Base-by-base conservation (phyloP, 2,888 invertebrate genomes). In the Cataglyphis rosenhaueri region DNA sequence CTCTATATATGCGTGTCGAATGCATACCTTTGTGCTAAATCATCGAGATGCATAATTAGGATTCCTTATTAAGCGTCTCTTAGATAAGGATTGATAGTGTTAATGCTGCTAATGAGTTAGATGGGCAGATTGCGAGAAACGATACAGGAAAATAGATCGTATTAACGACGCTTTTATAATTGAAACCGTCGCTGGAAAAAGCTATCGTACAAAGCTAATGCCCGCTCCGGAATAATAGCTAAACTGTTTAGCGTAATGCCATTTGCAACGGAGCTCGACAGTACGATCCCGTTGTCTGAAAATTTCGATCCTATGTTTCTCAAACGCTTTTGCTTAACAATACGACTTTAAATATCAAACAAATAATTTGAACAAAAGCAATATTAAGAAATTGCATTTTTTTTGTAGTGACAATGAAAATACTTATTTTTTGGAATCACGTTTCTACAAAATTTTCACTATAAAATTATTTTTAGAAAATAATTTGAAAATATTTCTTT, bases 81-180 rank as follows among this genome's bases (percentile, higher is more conserved):
- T 32, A 32, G 25, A 41, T 21, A 35, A 18, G 73, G 21, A 57
- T 66, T 55, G 76, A 8, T 38, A 68, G 68, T 68, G 55, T 65
- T 79, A 71, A 79, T 61, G 73, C 73, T 35, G 59, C 73, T 71
- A 59, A 76, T 76, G 55, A 79, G 73, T 21, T 70, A 35, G 44
- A 12, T 71, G 35, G 59, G 44, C 15, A 35, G 35, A 71, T 71
- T 44, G 59, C 44, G 44, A 57, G 59, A 59, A 59, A 44, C 32
- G 57, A 29, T 66, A 55, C 29, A 48, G 29, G 12, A 59, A 59
- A 71, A 44, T 25, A 71, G 25, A 79, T 71, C 44, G 44, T 32
- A 59, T 79, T 79, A 79, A 21, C 18, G 32, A 44, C 78, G 78
- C 44, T 79, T 79, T 71, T 79, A 71, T 79, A 71, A 79, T 79